Evolutionary conservation across 2,888 invertebrate species (phyloP).

Genomic region (Hydropsyche betteni): DNA sequence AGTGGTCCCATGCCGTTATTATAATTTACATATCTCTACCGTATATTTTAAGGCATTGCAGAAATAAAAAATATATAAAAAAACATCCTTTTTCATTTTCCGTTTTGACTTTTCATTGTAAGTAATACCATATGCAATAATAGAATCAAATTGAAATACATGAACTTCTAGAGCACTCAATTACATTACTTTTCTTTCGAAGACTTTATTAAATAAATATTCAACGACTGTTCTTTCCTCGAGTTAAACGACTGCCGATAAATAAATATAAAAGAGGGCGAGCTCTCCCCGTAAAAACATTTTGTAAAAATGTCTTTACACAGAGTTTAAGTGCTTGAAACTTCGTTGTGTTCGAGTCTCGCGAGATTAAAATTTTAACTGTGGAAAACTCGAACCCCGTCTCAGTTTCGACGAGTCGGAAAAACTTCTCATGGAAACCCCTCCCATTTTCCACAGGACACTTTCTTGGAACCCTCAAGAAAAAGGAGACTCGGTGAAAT

Average conservation of each 20-base stretch:
- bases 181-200: background rate
- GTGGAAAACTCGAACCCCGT: slow-evolving; percentile 44
- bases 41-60: slow-evolving; percentile 3
- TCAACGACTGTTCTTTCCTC: slow-evolving; percentile 35
- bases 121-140: background rate
- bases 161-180: too few relatives aligned
- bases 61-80: background rate
- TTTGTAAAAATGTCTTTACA: slow-evolving; percentile 51
- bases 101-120: background rate
- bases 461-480: background rate
- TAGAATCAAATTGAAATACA: background rate
- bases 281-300: slow-evolving; percentile 45
- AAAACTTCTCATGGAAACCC: slow-evolving; percentile 27
- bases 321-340: slow-evolving; percentile 47
- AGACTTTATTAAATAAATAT: slow-evolving; percentile 26
- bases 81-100: background rate
- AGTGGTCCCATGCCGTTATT: slow-evolving; percentile 37
- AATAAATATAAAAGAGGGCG: slow-evolving; percentile 46
- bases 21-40: slow-evolving; percentile 45
- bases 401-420: slow-evolving; percentile 15
- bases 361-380: slow-evolving; percentile 52
- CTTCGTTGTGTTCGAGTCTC: slow-evolving; percentile 46
- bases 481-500: slow-evolving; percentile 32
- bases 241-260: slow-evolving; percentile 41
- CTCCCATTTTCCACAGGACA: background rate